phyloP scores from a whole-genome alignment of 2,797 vertebrate genomes.

The Poecilia gillii region DNA sequence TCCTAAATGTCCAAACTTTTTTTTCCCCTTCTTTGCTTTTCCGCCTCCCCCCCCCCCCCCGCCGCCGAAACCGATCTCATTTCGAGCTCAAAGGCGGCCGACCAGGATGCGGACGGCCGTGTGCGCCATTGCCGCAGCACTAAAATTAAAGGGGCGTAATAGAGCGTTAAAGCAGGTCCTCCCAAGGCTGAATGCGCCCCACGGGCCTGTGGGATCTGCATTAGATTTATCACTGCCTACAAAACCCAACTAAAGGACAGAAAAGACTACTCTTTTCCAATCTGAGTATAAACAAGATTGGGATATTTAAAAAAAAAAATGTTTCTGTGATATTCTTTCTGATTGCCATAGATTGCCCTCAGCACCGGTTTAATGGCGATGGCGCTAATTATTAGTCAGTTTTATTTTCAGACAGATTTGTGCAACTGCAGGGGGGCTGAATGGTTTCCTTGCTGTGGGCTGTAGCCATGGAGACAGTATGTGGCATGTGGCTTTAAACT shows the following conservation, averaged over 20 bases:
- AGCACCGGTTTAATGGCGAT: conserved; percentile 2
- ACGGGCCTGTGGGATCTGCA: conserved; percentile 29
- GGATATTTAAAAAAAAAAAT: neutral
- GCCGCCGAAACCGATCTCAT: conserved; percentile 51
- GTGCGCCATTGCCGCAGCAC: conserved; percentile 62
- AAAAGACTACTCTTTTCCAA: conserved; percentile 2
- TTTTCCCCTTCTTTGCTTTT: neutral
- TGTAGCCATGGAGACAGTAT: conserved; percentile 79
- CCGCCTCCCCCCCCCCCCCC: neutral
- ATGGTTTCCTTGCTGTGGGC: conserved; percentile 72
- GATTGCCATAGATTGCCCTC: neutral
- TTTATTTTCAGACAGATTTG: conserved; percentile 46
- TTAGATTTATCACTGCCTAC: conserved; percentile 22
- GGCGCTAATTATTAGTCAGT: conserved; percentile 25
- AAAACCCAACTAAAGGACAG: neutral
- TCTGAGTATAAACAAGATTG: conserved; percentile 11
- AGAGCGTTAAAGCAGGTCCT: conserved; percentile 50
- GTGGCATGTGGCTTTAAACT: conserved; percentile 72
- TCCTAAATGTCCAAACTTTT: conserved; percentile 38
- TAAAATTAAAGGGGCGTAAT: conserved; percentile 63
- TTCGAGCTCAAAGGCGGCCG: conserved; percentile 56
- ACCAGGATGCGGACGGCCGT: conserved; percentile 60
- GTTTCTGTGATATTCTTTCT: neutral
- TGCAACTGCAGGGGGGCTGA: conserved; percentile 59
- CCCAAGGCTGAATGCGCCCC: conserved; percentile 43